Evolutionary conservation across 1,140 invertebrate genomes (phyloP), one percentile per base, ranked within the genome.

Genomic region (Leptinotarsa texana): DNA sequence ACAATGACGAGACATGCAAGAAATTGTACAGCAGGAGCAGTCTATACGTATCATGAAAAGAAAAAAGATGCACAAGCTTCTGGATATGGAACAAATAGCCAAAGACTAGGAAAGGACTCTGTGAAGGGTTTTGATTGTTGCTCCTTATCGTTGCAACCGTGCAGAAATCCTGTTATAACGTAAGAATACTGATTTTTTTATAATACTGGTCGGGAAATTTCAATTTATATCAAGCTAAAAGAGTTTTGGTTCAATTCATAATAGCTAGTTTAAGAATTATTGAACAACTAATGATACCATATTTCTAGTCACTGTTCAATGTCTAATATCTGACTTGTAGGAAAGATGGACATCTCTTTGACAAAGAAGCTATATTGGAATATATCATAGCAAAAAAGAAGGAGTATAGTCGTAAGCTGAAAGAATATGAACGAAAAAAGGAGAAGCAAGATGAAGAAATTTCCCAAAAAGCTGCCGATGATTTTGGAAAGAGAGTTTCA

Each of bases 121-220:
- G 91, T 99, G 1, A 98, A 98, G 85, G 95, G 95, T 83, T 99
- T 99, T 87, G 98, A 99, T 86, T 99, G 97, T 83, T 99, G 98
- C 85, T 98, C 94, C 81, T 86, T 99, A 21, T 98, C 96, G 6
- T 87, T 99, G 73, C 98, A 99, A 84, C 98, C 98, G 3, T 98
- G 96, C 83, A 89, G 92, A 84, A 91, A 95, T 86, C 95, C 96
- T 72, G 93, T 97, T 5, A 87, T 97, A 57, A 96, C 95, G 91
- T 93, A 88, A 88, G 88, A 85, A 75, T 67, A 74, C 63, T 42
- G 1, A 42, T 11, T 42, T 42, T 11, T 42, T 42, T 1, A 33
- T 42, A 42, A 48, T 42, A 42, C 33, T 42, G 27, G 33, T 42
- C 33, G 71, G 15, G 18, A 66, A 33, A 33, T 33, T 33, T 42